These are phyloP conservation scores for Xestia xanthographa DNA, from an alignment of 2,888 invertebrate species.

Conservation along the genomic window DNA sequence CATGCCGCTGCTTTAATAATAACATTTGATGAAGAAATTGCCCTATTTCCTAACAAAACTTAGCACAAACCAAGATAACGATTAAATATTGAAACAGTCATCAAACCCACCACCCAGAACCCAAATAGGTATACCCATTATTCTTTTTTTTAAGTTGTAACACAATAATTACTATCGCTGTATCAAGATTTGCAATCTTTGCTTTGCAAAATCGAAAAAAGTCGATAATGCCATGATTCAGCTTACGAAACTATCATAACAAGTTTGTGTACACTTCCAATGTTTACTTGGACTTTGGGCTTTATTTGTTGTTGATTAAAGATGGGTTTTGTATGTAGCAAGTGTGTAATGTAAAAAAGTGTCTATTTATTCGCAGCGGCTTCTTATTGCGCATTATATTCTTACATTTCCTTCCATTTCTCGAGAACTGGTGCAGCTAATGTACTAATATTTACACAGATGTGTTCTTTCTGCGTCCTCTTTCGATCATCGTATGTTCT, in stretches of 20 bases:
- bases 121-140: conserved; percentile 30
- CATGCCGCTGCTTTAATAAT: conserved; percentile 18
- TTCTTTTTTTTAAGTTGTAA: conserved; percentile 51
- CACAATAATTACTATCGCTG: conserved; percentile 58
- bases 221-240: conserved; percentile 61
- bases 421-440: conserved; percentile 21
- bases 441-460: conserved; percentile 46
- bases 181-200: conserved; percentile 68
- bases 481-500: conserved; percentile 3
- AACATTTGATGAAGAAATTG: conserved; percentile 11
- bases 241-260: conserved; percentile 66
- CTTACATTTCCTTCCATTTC: conserved; percentile 20
- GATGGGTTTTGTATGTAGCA: conserved; percentile 19
- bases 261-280: conserved; percentile 30
- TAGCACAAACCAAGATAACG: conserved; percentile 18
- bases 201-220: conserved; percentile 66
- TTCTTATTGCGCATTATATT: conserved; percentile 25
- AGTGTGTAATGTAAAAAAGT: conserved; percentile 25
- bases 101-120: not conserved
- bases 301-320: conserved; percentile 4
- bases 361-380: conserved; percentile 20
- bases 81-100: conserved; percentile 14
- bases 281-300: conserved; percentile 17
- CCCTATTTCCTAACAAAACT: conserved; percentile 15
- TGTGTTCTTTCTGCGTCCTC: conserved; percentile 30